Percentiles rank a stretch among this genome's conserved stretches.
These are phyloP conservation scores for Proctacanthus coquilletti DNA, from an alignment of 1,140 invertebrate species.

Conservation along the genomic window DNA sequence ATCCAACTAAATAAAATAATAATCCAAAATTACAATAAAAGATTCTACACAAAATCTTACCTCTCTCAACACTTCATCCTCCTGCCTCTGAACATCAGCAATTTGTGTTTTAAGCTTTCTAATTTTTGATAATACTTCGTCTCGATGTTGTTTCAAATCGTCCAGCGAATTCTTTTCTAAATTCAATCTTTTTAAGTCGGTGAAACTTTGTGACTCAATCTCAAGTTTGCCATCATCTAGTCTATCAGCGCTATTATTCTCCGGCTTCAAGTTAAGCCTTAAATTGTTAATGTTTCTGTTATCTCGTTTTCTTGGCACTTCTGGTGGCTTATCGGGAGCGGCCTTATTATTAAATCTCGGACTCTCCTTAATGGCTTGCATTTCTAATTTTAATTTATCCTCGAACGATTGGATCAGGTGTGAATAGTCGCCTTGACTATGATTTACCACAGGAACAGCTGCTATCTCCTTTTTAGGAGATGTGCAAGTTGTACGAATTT, in stretches of 20 bases:
- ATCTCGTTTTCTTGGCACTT: no score
- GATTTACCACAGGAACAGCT: no score
- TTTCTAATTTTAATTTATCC: slow-evolving; percentile 21
- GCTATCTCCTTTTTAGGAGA: slow-evolving; percentile 26
- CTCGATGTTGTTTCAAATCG: slow-evolving; percentile 1
- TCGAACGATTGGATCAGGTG: slow-evolving; percentile 28
- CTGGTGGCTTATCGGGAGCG: no score
- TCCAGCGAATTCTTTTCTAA: no score
- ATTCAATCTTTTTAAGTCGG: no score
- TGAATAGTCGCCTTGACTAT: slow-evolving; percentile 19
- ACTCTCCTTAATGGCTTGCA: slow-evolving; percentile 11
- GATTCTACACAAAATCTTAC: no score
- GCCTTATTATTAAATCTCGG: no score
- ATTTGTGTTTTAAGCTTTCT: slow-evolving; percentile 41
- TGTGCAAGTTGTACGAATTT: slow-evolving; percentile 27
- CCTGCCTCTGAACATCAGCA: slow-evolving; percentile 34
- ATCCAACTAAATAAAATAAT: slow-evolving; percentile 51
- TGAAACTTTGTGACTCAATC: no score
- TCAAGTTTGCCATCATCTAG: no score
- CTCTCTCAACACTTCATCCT: slow-evolving; percentile 43
- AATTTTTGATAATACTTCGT: not conserved
- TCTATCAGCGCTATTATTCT: no score
- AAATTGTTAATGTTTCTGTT: slow-evolving; percentile 29
- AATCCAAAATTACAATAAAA: no score
- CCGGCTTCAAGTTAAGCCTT: no score